Base-by-base conservation (phyloP, 2,113 vertebrate genomes). In the Nettapus auritus region DNA sequence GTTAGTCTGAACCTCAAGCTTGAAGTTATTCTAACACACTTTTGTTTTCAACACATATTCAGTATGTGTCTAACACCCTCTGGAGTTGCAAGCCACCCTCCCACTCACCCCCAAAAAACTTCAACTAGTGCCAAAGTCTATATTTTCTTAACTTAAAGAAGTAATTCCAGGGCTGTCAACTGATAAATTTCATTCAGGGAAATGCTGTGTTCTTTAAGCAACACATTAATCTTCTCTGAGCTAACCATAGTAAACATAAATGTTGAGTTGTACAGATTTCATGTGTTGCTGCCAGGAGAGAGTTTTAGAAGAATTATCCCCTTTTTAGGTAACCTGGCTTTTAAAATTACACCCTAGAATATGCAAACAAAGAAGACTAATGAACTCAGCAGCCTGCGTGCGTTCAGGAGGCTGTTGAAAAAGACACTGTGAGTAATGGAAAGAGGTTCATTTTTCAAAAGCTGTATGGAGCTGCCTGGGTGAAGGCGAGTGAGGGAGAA, bases 1-100 rank as follows among this genome's bases (percentile, higher is more conserved):
- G 62, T 74, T 82, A 90, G 77, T 40, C 31, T 81, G 18, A 87
- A 57, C 26, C 80, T 85, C 86, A 90, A 68, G 34, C 90, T 48
- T 91, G 21, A 66, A 88, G 48, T 80, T 92, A 86, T 81, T 87
- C 82, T 89, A 96, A 69, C 29, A 71, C 73, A 78, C 62, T 96
- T 96, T 95, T 97, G 79, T 95, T 97, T 96, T 94, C 93, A 95
- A 86, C 48, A 92, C 86, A 33, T 93, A 93, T 89, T 89, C 62
- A 60, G 19, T 48, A 88, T 82, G 62, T 86, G 88, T 63, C 95
- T 77, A 96, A 97, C 96, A 91, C 70, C 40, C 90, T 88, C 81
- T 92, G 85, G 88, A 97, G 86, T 76, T 88, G 82, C 89, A 94
- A 95, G 78, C 70, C 93, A 93, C 83, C 93, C 82, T 93, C 91